Conservation (phyloP, 1,140 invertebrate species). For the Melipona quadrifasciata region DNA sequence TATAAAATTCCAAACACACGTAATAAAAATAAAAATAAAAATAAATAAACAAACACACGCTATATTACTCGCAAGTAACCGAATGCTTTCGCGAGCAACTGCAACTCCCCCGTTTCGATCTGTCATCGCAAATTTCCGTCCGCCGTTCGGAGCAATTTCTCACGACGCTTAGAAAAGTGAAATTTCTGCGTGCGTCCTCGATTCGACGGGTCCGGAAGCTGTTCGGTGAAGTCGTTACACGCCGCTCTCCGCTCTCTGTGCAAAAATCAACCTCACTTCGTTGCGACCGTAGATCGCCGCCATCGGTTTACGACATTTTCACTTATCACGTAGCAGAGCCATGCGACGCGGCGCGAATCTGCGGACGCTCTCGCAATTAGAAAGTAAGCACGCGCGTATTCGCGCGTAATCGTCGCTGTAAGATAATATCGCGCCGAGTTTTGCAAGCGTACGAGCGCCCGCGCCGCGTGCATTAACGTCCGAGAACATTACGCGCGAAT, state of each 20-base stretch:
- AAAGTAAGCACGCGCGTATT: conserved; percentile 22
- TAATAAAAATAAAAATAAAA: too few relatives aligned
- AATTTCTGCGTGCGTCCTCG: background rate
- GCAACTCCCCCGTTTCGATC: too few relatives aligned
- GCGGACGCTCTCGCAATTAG: conserved; percentile 5
- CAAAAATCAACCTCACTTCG: background rate
- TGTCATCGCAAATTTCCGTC: too few relatives aligned
- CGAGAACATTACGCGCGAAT: too few relatives aligned
- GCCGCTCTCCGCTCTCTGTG: background rate
- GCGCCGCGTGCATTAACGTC: too few relatives aligned
- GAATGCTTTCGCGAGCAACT: too few relatives aligned
- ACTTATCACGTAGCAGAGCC: background rate
- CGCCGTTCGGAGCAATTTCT: background rate
- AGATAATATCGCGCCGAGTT: conserved; percentile 5
- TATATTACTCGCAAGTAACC: too few relatives aligned
- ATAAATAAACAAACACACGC: too few relatives aligned
- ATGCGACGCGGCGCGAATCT: background rate
- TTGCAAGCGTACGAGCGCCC: background rate
- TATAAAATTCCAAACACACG: too few relatives aligned
- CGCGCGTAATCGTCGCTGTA: conserved; percentile 16
- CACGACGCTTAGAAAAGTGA: background rate
- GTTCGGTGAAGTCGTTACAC: background rate
- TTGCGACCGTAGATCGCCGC: background rate
- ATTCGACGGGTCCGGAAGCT: background rate
- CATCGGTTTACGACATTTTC: background rate